Base-by-base conservation (phyloP, 2,113 vertebrate genomes). In the Cygnus buccinator region DNA sequence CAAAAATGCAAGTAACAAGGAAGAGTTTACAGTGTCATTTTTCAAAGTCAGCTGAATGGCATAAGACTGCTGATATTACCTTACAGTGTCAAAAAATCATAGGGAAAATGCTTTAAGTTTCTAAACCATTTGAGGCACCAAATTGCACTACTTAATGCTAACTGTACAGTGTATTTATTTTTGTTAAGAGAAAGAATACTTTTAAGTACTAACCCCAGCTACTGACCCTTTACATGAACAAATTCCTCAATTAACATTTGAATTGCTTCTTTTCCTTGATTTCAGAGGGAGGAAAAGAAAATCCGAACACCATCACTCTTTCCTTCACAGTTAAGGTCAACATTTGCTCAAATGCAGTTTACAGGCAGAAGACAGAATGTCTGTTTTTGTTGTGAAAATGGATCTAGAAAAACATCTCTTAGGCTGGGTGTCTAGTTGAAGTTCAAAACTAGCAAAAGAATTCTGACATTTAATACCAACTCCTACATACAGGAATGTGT, bases 241-340 rank as follows among this genome's bases (percentile, higher is more conserved):
- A 96, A 91, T 84, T 95, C 68, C 26, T 92, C 93, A 77, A 78
- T 57, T 68, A 86, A 94, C 85, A 84, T 46, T 74, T 65, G 70
- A 93, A 84, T 81, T 29, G 35, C 17, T 90, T 44, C 44, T 79
- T 59, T 59, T 48, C 52, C 79, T 92, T 81, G 37, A 83, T 66
- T 96, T 93, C 74, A 54, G 31, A 28, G 52, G 11, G 57, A 59
- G 29, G 83, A 89, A 92, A 94, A 75, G 72, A 63, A 95, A 96
- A 93, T 52, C 76, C 61, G 92, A 93, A 81, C 52, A 79, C 5
- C 21, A 58, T 31, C 37, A 35, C 41, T 75, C 61, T 81, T 94
- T 72, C 66, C 88, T 61, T 75, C 73, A 58, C 33, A 5, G 2
- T 75, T 75, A 81, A 76, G 62, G 88, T 65, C 61, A 95, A 70